These are phyloP conservation scores for Danio albolineatus DNA, from an alignment of 2,797 vertebrate genomes.

Conservation along the genomic window DNA sequence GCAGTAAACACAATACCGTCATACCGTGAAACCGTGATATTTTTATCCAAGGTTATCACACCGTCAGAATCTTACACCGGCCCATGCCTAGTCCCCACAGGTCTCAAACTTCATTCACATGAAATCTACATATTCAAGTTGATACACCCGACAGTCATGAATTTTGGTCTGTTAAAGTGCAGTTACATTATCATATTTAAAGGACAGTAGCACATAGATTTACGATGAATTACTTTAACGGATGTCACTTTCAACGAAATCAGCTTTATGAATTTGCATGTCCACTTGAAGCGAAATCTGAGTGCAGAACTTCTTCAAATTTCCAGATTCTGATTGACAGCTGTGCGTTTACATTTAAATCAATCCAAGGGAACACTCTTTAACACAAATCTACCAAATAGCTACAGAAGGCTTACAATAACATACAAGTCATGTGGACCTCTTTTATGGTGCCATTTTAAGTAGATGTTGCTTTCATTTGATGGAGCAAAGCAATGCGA, in stretches of 20 bases:
- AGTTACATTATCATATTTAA: not conserved
- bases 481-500: not conserved
- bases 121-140: not conserved
- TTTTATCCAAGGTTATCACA: too few relatives aligned
- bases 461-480: not conserved
- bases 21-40: too few relatives aligned
- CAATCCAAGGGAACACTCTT: not conserved
- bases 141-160: too few relatives aligned
- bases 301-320: too few relatives aligned
- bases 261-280: too few relatives aligned
- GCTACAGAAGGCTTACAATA: not conserved
- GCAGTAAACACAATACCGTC: too few relatives aligned
- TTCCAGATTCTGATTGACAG: too few relatives aligned
- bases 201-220: too few relatives aligned
- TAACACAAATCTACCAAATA: not conserved
- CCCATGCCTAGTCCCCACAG: not conserved
- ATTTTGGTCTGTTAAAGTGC: not conserved
- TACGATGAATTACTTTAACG: too few relatives aligned
- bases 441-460: not conserved
- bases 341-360: not conserved
- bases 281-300: too few relatives aligned
- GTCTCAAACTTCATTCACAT: not conserved
- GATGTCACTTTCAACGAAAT: too few relatives aligned
- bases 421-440: not conserved
- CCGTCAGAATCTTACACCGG: too few relatives aligned